Evolutionary conservation across 2,113 vertebrate species (phyloP), one percentile per base, ranked within the genome.

Genomic region (Clarias gariepinus): DNA sequence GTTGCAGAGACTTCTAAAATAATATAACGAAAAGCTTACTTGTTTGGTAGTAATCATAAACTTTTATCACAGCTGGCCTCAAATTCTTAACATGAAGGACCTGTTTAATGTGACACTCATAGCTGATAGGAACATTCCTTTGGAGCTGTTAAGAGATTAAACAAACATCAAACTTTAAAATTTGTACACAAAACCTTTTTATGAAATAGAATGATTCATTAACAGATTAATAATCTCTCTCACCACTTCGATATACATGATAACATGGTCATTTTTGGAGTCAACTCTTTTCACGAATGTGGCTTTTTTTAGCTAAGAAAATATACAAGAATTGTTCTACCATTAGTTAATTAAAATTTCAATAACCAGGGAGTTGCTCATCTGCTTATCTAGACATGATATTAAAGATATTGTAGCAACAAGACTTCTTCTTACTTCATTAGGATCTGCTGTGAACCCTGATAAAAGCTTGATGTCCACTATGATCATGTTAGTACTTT

Each of bases 401-500:
- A 61, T 61, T 57, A 36, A 8, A 81, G 73, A 76, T 2, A 9
- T 28, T 28, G 28, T n/a, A 58, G 53, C 8, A 58, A 23, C 16
- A 3, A 63, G 5, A 6, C 0, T 53, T 15, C 30, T 52, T 4
- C 90, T 91, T 82, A 86, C 88, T 80, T 84, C 76, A 6, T 9
- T 21, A 47, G 86, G 55, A 47, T 92, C 89, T 18, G 88, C 87
- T 25, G 87, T 53, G 60, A 94, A 93, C 25, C 94, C 94, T 71
- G 94, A 93, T 7, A 95, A 92, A 81, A 94, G 64, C 85, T 91
- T 90, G 23, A 94, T 86, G 33, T 93, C 90, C 82, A 93, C 88
- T 41, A 94, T 93, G 86, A 93, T 74, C 94, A 95, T 95, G 88
- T 95, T 94, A 28, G 87, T 18, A 12, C 4, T 85, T 78, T 66